A percentile compares a stretch with the other conserved stretches of the same genome.
Evolutionary conservation across 2,888 invertebrate species (phyloP).

Genomic region (Nomada ferruginata): DNA sequence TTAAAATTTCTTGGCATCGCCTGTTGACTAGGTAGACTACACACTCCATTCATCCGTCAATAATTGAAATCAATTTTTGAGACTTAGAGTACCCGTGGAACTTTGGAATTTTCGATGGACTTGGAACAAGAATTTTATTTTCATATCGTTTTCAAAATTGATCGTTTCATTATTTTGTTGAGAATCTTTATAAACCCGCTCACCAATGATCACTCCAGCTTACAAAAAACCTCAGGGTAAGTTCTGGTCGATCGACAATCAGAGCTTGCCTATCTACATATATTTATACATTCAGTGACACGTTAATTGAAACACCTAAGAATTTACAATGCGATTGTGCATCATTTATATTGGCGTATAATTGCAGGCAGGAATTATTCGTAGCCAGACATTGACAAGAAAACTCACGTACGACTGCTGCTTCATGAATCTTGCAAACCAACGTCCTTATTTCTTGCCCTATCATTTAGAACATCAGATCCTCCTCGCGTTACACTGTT

Average conservation of each 20-base stretch:
- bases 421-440: slow-evolving; percentile 20
- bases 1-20: slow-evolving; percentile 42
- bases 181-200: too few relatives aligned
- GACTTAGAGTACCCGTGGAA: too few relatives aligned
- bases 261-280: not conserved
- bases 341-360: slow-evolving; percentile 29
- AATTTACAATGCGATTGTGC: slow-evolving; percentile 7
- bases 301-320: slow-evolving; percentile 18
- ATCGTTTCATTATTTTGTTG: too few relatives aligned
- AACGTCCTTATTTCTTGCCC: not conserved
- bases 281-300: slow-evolving; percentile 14
- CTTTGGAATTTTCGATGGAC: too few relatives aligned
- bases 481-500: not conserved
- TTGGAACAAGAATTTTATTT: too few relatives aligned
- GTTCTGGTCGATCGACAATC: not conserved
- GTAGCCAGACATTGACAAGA: not conserved
- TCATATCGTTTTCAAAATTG: too few relatives aligned
- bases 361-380: slow-evolving; percentile 16
- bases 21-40: not conserved
- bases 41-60: too few relatives aligned
- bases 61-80: too few relatives aligned
- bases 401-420: not conserved
- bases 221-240: not conserved
- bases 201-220: not conserved
- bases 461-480: slow-evolving; percentile 13